phyloP scores from a whole-genome alignment of 1,140 invertebrate species.

The Cyrtorhinus lividipennis region DNA sequence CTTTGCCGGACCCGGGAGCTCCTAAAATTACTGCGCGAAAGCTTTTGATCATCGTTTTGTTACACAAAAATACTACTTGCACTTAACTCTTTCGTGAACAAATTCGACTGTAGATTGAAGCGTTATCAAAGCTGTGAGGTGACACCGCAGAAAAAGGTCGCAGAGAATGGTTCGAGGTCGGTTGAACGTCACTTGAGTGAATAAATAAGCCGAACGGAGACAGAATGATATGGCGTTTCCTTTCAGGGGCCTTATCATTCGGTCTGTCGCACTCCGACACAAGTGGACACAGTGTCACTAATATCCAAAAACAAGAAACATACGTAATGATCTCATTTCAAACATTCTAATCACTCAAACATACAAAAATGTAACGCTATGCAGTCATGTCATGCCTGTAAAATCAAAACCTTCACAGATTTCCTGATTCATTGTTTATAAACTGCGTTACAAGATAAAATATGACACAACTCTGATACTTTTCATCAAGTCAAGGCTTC shows the following conservation, averaged over 20 bases:
- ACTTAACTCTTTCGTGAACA: no score
- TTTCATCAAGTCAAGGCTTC: no score
- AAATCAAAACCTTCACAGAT: no score
- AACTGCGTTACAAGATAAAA: no score
- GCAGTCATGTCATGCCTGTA: no score
- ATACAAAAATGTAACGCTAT: not conserved
- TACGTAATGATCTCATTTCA: not conserved
- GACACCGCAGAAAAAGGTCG: not conserved
- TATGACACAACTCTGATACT: no score
- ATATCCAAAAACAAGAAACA: no score
- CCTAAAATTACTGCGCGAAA: constrained; percentile 46
- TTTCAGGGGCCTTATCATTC: not conserved
- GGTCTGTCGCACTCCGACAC: no score
- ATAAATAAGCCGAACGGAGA: not conserved
- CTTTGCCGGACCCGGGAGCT: constrained; percentile 87
- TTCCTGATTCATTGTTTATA: no score
- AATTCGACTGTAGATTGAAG: no score
- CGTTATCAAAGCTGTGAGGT: not conserved
- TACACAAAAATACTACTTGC: no score
- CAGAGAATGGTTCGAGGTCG: not conserved
- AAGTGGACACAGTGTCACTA: not conserved
- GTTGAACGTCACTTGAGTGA: not conserved
- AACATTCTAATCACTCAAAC: not conserved
- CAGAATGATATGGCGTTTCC: not conserved
- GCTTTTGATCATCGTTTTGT: constrained; percentile 20